phyloP scores from a whole-genome alignment of 2,113 vertebrate species.

The Camelus dromedarius region DNA sequence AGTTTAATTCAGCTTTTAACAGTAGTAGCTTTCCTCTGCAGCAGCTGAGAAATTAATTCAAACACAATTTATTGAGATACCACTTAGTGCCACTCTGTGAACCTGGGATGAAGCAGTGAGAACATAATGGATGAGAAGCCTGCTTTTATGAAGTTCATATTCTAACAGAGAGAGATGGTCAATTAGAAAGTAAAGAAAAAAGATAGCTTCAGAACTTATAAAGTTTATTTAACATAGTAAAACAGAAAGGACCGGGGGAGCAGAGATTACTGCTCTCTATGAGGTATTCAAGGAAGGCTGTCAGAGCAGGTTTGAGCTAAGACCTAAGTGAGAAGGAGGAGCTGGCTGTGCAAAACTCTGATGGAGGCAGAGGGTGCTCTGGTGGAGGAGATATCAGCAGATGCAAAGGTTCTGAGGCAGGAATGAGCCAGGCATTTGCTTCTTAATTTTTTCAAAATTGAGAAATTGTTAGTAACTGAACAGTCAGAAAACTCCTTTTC shows the following conservation, averaged over 20 bases:
- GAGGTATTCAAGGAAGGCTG: not conserved
- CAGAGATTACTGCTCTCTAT: not conserved
- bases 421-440: conserved; percentile 3
- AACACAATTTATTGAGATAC: not conserved
- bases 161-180: not conserved
- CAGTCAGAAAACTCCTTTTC: not conserved
- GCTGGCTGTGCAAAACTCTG: too few relatives aligned
- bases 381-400: not conserved
- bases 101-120: not conserved
- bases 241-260: not conserved
- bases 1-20: not conserved
- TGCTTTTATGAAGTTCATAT: not conserved
- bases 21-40: not conserved
- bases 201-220: not conserved
- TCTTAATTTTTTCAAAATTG: conserved; percentile 22
- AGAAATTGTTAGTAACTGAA: not conserved
- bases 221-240: not conserved
- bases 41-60: not conserved
- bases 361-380: not conserved
- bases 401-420: not conserved
- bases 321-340: not conserved
- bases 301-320: not conserved
- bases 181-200: conserved; percentile 32
- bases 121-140: not conserved
- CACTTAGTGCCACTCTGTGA: not conserved